These are phyloP conservation scores for Tridacna crocea DNA, from an alignment of 2,888 invertebrate species.

Conservation along the genomic window DNA sequence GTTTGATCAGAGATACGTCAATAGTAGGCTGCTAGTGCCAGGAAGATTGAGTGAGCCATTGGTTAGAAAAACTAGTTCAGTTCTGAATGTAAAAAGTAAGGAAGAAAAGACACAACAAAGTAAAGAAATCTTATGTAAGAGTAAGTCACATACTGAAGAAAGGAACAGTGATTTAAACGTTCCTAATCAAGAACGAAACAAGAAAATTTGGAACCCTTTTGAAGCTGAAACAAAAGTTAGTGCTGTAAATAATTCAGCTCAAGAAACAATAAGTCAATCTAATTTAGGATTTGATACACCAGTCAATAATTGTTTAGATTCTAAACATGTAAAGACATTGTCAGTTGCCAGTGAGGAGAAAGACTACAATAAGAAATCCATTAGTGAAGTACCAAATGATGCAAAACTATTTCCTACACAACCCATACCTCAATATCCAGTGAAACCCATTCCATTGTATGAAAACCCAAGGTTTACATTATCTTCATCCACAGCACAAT, in stretches of 20 bases:
- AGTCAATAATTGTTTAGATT: background rate
- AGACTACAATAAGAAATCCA: constrained; percentile 9
- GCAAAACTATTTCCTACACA: constrained; percentile 25
- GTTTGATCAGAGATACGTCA: constrained; percentile 49
- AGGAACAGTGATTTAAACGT: background rate
- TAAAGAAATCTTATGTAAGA: background rate
- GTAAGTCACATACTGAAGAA: background rate
- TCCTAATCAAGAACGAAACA: background rate
- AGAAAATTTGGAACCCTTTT: constrained; percentile 59
- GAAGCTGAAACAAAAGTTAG: constrained; percentile 24
- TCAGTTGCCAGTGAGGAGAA: background rate
- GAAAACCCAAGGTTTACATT: constrained; percentile 22
- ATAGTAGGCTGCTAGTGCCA: constrained; percentile 38
- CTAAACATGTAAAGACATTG: background rate
- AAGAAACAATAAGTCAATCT: background rate
- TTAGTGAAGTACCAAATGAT: constrained; percentile 9
- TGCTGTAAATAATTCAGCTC: background rate
- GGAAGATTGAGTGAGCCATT: constrained; percentile 48
- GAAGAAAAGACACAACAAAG: background rate
- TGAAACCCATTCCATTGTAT: constrained; percentile 55
- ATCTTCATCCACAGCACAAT: background rate
- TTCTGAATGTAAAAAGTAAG: background rate
- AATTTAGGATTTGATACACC: background rate
- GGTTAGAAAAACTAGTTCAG: constrained; percentile 7
- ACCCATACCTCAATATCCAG: constrained; percentile 48